These are phyloP conservation scores for Tringa solitaria DNA, from an alignment of 2,113 vertebrate species.

Conservation along the genomic window DNA sequence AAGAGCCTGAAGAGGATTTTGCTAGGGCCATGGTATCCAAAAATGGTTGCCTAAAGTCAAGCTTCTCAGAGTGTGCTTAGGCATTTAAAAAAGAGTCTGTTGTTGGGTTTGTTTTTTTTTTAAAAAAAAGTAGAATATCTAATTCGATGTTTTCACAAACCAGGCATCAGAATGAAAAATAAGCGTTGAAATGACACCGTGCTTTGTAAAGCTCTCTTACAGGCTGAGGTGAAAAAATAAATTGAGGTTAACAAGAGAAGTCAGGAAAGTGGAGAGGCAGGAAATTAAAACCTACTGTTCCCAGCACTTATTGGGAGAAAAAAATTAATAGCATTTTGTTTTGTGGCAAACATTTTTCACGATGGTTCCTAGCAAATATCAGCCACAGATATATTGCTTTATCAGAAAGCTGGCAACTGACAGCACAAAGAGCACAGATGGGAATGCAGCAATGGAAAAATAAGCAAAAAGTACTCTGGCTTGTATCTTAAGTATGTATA, in stretches of 20 bases:
- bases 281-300: constrained; percentile 41
- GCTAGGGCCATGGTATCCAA: background rate
- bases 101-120: no score
- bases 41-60: background rate
- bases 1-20: background rate
- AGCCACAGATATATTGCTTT: background rate
- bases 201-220: background rate
- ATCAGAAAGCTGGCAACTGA: background rate
- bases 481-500: background rate
- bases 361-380: background rate
- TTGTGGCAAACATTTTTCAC: background rate
- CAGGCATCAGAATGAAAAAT: constrained; percentile 6
- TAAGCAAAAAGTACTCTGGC: background rate
- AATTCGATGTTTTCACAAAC: background rate
- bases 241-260: constrained; percentile 46
- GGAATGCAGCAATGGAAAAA: background rate
- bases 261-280: background rate
- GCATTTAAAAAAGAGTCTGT: background rate
- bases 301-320: background rate
- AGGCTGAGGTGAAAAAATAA: constrained; percentile 35
- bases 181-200: background rate
- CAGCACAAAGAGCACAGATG: background rate
- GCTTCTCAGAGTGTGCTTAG: background rate
- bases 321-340: constrained; percentile 10
- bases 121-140: background rate